Evolutionary conservation across 2,888 invertebrate genomes (phyloP).

Genomic region (Nymphalis urticae): DNA sequence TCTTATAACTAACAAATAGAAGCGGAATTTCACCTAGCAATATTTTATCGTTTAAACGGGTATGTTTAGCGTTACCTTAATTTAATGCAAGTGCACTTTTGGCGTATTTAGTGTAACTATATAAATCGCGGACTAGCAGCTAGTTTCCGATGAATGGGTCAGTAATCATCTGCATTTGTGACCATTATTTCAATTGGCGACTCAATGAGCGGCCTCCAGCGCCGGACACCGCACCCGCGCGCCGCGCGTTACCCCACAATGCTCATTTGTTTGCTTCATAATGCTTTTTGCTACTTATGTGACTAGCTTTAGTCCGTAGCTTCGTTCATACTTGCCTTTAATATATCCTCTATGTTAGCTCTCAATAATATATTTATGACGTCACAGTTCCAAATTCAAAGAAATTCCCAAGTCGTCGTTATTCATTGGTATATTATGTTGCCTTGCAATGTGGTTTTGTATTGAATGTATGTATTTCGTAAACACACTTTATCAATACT

Average conservation of each 20-base stretch:
- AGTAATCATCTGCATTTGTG: conserved; percentile 80
- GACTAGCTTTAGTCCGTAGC: background rate
- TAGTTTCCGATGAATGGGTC: conserved; percentile 76
- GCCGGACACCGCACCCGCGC: conserved; percentile 75
- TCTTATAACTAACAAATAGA: conserved; percentile 3
- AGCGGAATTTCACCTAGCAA: conserved; percentile 1
- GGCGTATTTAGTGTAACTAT: conserved; percentile 40
- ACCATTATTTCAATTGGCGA: conserved; percentile 80
- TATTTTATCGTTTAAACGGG: conserved; percentile 19
- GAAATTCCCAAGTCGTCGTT: conserved; percentile 17
- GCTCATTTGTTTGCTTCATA: conserved; percentile 67
- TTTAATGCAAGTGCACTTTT: conserved; percentile 51
- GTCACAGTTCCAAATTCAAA: background rate
- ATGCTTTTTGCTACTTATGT: conserved; percentile 56
- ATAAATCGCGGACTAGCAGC: conserved; percentile 61
- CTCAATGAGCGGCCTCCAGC: conserved; percentile 72
- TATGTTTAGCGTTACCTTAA: conserved; percentile 63
- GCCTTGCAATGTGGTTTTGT: background rate
- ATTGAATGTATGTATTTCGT: background rate
- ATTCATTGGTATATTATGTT: background rate
- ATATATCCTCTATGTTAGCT: background rate
- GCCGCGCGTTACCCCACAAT: conserved; percentile 59
- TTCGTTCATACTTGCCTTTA: background rate
- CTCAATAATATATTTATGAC: no score
- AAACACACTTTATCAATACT: conserved; percentile 9